Conservation (phyloP, 2,113 vertebrate genomes). For the Bombycilla garrulus region DNA sequence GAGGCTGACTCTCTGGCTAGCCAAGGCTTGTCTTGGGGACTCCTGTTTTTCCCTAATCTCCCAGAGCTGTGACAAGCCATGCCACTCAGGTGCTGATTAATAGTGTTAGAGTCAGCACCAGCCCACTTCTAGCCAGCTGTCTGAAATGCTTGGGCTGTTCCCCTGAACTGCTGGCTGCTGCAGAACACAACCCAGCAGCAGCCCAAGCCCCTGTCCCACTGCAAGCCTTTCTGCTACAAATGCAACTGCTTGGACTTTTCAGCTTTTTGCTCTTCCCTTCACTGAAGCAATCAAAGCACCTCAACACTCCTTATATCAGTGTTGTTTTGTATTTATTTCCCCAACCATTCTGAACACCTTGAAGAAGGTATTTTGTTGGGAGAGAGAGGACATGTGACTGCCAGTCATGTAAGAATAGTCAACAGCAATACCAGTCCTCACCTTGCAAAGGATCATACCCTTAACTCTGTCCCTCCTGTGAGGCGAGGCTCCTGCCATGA, state of each 20-base stretch:
- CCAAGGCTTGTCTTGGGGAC: neutral
- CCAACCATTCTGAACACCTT: neutral
- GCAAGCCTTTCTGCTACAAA: neutral
- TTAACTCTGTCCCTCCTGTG: neutral
- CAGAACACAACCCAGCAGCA: neutral
- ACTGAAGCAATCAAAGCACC: neutral
- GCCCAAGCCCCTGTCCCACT: neutral
- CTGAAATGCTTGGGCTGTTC: neutral
- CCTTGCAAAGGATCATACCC: neutral
- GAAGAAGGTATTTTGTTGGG: neutral
- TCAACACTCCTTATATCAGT: rapidly evolving
- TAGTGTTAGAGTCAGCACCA: neutral
- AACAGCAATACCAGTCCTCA: neutral
- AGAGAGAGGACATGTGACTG: neutral
- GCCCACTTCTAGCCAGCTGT: neutral
- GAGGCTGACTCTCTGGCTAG: neutral
- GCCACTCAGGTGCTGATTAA: neutral
- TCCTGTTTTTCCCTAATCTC: neutral
- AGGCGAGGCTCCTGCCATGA: neutral
- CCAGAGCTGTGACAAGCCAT: neutral
- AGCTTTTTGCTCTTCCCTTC: neutral
- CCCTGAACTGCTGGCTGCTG: neutral
- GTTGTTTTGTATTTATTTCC: neutral
- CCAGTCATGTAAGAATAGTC: neutral
- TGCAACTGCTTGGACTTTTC: neutral